A percentile compares a stretch with the other conserved stretches of the same genome.
Evolutionary conservation across 2,888 invertebrate genomes (phyloP).

Genomic region (Dasysyrphus tricinctus): DNA sequence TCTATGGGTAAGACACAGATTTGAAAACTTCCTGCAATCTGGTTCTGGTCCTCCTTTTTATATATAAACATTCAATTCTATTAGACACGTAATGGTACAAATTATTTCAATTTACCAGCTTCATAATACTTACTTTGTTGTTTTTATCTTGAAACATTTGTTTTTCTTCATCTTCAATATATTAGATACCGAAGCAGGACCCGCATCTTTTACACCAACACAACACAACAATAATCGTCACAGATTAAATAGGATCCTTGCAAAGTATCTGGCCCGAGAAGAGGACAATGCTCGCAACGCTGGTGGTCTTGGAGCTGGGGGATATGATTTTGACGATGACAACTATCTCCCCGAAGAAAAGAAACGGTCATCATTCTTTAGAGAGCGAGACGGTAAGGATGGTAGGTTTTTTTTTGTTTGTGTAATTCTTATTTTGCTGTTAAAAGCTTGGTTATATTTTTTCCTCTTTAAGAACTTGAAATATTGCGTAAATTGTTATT

Average conservation of each 20-base stretch:
- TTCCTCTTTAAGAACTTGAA: background rate
- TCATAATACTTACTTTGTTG: background rate
- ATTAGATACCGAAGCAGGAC: conserved; percentile 63
- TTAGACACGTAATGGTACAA: conserved; percentile 18
- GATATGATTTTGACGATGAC: conserved; percentile 81
- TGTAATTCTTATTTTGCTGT: background rate
- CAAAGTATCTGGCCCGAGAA: conserved; percentile 82
- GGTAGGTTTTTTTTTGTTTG: conserved; percentile 78
- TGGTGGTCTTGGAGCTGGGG: conserved; percentile 78
- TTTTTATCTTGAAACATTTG: conserved; percentile 6
- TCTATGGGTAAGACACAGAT: too few relatives aligned
- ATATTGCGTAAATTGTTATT: conserved; percentile 2
- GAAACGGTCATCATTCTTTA: conserved; percentile 81
- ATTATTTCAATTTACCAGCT: conserved; percentile 16
- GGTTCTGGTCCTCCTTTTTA: too few relatives aligned
- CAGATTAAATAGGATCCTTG: conserved; percentile 81
- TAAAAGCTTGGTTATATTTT: background rate
- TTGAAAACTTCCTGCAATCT: too few relatives aligned
- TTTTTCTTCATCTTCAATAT: background rate
- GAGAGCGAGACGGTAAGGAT: conserved; percentile 82
- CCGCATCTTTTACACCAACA: conserved; percentile 64
- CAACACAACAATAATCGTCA: conserved; percentile 80
- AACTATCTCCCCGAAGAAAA: conserved; percentile 79
- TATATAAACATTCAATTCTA: background rate
- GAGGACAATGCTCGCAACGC: conserved; percentile 79